Base-by-base conservation (phyloP, 2,888 invertebrate genomes). In the Amphipyra tragopoginis region DNA sequence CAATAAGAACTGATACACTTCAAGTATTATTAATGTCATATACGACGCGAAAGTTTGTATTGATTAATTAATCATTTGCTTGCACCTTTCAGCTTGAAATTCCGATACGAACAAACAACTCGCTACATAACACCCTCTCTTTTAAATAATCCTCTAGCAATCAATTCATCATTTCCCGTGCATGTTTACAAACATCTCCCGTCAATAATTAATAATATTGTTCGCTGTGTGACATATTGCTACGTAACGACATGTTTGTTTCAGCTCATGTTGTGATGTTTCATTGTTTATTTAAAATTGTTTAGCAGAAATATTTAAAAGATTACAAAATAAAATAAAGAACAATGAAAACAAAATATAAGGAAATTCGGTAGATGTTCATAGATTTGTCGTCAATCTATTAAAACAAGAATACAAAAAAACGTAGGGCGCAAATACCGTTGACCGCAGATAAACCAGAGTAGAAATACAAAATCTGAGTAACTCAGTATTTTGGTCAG, bases 111-210 rank as follows among this genome's bases (percentile, higher is more conserved):
- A 74, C 47, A 54, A 50, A 14, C 36, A 40, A 36, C 39, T 38
- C 1, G 40, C 44, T 29, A 36, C 26, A 38, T 33, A 53, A 59
- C 45, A 53, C 34, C 7, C n/a, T 11, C 36, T 21, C 29, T 52
- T 64, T 50, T 45, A 51, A 39, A 65, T 53, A 65, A 50, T 42
- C 15, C 9, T 52, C 5, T 5, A 3, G 33, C 42, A 70, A 51
- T 58, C 65, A 70, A 60, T 55, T 43, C 10, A 40, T 52, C 44
- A 29, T 34, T 48, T 45, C 43, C 53, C 21, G 33, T 45, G 4
- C 13, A 3, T 70, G 57, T 72, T 70, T 75, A 71, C 40, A 65
- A 75, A 72, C 40, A 53, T n/a, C 40, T 47, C 9, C 43, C 9
- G 40, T 14, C 9, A 45, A 53, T 39, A 54, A 49, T 44, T 49